A percentile compares a stretch with the other conserved stretches of the same genome.
These are phyloP conservation scores for Andricus quercusramuli DNA, from an alignment of 2,888 invertebrate genomes.

Conservation along the genomic window DNA sequence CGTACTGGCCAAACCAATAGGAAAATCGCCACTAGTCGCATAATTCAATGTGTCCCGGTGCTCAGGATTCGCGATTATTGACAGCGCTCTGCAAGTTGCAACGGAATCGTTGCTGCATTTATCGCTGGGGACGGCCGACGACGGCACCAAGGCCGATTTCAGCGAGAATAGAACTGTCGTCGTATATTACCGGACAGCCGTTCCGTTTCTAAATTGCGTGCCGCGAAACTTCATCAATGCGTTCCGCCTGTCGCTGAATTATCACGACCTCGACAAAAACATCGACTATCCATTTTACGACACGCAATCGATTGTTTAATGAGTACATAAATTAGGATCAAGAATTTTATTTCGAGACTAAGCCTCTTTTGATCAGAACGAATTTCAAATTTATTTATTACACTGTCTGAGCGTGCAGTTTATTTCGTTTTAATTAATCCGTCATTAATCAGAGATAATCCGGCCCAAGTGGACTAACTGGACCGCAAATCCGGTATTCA, in stretches of 20 bases:
- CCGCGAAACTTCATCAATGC: constrained; percentile 37
- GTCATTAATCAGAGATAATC: constrained; percentile 11
- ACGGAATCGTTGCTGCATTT: constrained; percentile 30
- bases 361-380: not conserved
- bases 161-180: constrained; percentile 40
- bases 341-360: not conserved
- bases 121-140: constrained; percentile 21
- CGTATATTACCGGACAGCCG: constrained; percentile 31
- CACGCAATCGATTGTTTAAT: constrained; percentile 13
- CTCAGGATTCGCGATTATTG: constrained; percentile 31
- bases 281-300: not conserved
- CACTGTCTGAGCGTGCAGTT: not conserved
- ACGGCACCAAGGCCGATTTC: constrained; percentile 35
- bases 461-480: not conserved
- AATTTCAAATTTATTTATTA: constrained; percentile 9
- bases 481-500: constrained; percentile 8
- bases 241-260: constrained; percentile 29
- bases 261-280: constrained; percentile 13
- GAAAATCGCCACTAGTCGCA: constrained; percentile 44
- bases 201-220: constrained; percentile 41
- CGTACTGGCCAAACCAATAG: constrained; percentile 58
- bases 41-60: constrained; percentile 35
- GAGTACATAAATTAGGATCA: constrained; percentile 3
- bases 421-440: constrained; percentile 5
- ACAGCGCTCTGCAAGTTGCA: constrained; percentile 16